phyloP scores from a whole-genome alignment of 2,888 invertebrate genomes.

The Itoplectis maculator region DNA sequence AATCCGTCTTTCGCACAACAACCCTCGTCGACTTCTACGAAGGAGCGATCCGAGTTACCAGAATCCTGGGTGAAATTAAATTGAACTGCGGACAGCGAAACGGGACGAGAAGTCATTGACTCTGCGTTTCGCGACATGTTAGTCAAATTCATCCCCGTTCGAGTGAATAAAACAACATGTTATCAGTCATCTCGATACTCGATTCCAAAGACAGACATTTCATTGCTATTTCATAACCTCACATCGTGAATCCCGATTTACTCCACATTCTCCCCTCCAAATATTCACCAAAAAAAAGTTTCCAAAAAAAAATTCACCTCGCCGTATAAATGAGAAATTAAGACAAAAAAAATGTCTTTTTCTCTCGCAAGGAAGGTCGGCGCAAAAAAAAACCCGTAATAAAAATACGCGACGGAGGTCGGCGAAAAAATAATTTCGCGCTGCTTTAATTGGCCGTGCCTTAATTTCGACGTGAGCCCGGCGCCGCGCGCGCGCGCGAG shows the following conservation, averaged over 20 bases:
- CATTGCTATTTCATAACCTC: neutral
- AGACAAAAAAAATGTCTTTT: neutral
- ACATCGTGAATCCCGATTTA: neutral
- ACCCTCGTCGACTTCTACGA: too few relatives aligned
- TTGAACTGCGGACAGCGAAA: neutral
- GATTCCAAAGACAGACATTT: neutral
- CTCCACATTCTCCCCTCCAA: neutral
- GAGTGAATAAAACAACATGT: neutral
- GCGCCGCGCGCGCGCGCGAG: too few relatives aligned
- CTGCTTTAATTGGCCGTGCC: slow-evolving; percentile 81
- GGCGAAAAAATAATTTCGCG: slow-evolving; percentile 70
- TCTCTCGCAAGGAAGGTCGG: neutral
- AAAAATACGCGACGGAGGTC: slow-evolving; percentile 48
- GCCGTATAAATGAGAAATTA: neutral
- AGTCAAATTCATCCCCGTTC: too few relatives aligned
- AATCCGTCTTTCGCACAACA: too few relatives aligned
- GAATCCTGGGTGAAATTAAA: neutral
- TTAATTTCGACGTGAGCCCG: slow-evolving; percentile 79
- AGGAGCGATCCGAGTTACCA: too few relatives aligned
- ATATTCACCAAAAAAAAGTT: neutral
- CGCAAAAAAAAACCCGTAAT: slow-evolving; percentile 32
- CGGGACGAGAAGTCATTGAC: neutral
- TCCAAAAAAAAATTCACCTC: neutral
- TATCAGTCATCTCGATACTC: neutral
- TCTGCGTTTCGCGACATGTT: too few relatives aligned